A percentile compares a stretch with the other conserved stretches of the same genome.
Evolutionary conservation across 2,797 vertebrate genomes (phyloP).

Genomic region (Mus minutoides): DNA sequence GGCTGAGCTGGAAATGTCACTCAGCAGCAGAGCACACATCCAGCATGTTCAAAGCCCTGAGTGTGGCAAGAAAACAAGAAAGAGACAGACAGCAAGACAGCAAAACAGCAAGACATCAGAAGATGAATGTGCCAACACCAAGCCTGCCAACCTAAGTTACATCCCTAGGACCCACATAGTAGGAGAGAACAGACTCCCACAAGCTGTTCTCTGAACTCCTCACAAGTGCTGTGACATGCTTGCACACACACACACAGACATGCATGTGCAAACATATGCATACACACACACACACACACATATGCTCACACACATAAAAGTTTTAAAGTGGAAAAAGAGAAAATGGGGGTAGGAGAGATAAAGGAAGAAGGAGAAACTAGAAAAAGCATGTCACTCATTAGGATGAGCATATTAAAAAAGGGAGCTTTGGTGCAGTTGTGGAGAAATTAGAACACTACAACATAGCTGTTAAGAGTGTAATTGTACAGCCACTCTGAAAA

Average conservation of each 20-base stretch:
- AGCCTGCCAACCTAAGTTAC: background rate
- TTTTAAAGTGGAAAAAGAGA: background rate
- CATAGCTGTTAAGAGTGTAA: background rate
- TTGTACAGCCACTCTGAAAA: background rate
- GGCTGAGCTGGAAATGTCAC: background rate
- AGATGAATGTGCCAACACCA: too few relatives aligned
- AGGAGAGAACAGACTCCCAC: background rate
- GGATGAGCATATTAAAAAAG: background rate
- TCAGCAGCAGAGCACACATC: background rate
- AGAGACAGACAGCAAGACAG: too few relatives aligned
- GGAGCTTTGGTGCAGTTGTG: background rate
- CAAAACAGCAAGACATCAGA: too few relatives aligned
- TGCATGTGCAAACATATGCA: background rate
- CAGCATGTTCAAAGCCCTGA: background rate
- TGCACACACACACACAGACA: background rate
- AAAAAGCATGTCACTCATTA: background rate
- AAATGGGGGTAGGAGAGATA: background rate
- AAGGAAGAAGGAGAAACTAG: background rate
- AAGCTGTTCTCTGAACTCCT: background rate
- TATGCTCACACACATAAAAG: too few relatives aligned
- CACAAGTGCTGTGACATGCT: background rate
- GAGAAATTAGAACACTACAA: background rate
- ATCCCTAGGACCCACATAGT: background rate
- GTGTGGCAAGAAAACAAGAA: background rate
- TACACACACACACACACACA: background rate